Evolutionary conservation across 2,113 vertebrate genomes (phyloP), one percentile per base, ranked within the genome.

Genomic region (Halichoeres trimaculatus): DNA sequence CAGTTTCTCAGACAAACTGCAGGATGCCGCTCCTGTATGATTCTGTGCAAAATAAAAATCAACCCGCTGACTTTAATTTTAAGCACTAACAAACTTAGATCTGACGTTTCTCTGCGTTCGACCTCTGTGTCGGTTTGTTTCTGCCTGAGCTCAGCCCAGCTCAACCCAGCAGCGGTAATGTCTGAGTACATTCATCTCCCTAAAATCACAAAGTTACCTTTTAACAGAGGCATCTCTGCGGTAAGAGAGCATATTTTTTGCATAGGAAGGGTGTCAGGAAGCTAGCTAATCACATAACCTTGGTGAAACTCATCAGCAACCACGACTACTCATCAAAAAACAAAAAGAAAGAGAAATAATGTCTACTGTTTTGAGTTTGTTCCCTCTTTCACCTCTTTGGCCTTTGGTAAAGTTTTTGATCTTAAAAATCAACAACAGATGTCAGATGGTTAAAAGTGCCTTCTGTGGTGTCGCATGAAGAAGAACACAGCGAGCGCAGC

Each of bases 361-460:
- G 8, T 78, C 71, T 74, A 74, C 56, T 40, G 55, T 76, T 58
- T 43, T 30, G 50, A 81, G 73, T 84, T 80, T 65, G 14, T 60
- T 76, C 56, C 45, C 59, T 66, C 70, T 45, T 63, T 55, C 61
- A 35, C 47, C 35, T 91, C 80, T 89, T 91, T 90, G 90, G 88
- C 81, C 81, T 81, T 84, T 30, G 77, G 72, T 62, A 83, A 86
- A 65, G 74, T 70, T 84, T 81, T 74, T 82, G 14, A 78, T 82
- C 70, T 71, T 78, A 88, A 91, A 91, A 82, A 69, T 10, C 67
- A 67, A 8, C 53, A 35, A 61, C 26, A 66, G 30, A 70, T 0
- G 11, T 11, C 9, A 8, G 48, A 23, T 3, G 2, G 66, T 85
- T 92, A 90, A 86, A 90, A 87, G 16, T 38, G 19, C 62, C 69